These are phyloP conservation scores for Pachypanchax playfairii DNA, from an alignment of 2,113 vertebrate species.

Conservation along the genomic window DNA sequence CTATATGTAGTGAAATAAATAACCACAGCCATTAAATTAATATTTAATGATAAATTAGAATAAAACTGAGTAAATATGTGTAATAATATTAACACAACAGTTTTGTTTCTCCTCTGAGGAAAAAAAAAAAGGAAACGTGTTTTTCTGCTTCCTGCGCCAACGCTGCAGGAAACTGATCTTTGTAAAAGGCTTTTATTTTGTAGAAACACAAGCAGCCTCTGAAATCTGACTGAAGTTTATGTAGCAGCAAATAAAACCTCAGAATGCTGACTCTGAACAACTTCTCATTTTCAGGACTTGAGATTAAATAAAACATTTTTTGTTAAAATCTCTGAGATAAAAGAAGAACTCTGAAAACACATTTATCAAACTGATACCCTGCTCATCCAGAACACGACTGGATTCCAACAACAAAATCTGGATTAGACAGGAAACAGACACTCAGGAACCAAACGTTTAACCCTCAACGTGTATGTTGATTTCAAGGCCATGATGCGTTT, in stretches of 20 bases:
- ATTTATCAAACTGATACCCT: no score
- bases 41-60: no score
- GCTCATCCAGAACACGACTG: no score
- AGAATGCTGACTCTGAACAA: neutral
- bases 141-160: conserved; percentile 8
- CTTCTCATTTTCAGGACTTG: neutral
- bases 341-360: no score
- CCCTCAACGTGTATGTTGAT: neutral
- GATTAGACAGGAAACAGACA: conserved; percentile 5
- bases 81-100: no score
- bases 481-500: neutral
- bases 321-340: no score
- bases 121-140: conserved; percentile 36
- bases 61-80: no score
- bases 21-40: no score
- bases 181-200: conserved; percentile 30
- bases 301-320: neutral
- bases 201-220: conserved; percentile 2
- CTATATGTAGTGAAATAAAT: no score
- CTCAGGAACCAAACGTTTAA: no score
- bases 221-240: neutral
- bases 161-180: conserved; percentile 26
- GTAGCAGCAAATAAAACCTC: neutral
- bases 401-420: neutral
- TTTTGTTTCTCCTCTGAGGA: conserved; percentile 5